Evolutionary conservation across 2,797 vertebrate genomes (phyloP).

Genomic region (Varecia variegata): DNA sequence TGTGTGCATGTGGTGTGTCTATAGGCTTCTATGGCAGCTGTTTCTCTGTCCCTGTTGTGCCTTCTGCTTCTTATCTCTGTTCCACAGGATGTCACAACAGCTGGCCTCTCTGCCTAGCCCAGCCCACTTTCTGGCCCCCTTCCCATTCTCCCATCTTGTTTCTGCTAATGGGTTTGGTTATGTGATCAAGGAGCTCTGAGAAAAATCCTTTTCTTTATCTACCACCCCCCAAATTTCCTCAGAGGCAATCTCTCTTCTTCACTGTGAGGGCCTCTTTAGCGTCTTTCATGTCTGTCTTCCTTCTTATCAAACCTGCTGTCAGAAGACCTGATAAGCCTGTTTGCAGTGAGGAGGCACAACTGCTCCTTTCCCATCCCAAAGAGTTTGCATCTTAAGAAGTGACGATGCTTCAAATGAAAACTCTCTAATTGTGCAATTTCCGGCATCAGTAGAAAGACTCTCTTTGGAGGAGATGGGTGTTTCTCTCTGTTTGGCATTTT

Average conservation of each 20-base stretch:
- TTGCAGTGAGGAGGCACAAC: neutral
- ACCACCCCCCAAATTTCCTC: neutral
- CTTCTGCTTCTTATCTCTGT: neutral
- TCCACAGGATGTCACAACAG: neutral
- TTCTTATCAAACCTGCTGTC: neutral
- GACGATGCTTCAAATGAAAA: neutral
- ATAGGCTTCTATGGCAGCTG: fast-evolving
- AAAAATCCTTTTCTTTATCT: neutral
- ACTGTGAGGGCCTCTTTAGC: neutral
- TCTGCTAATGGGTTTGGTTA: neutral
- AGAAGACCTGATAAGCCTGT: neutral
- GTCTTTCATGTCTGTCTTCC: neutral
- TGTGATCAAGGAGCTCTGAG: neutral
- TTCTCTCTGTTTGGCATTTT: neutral
- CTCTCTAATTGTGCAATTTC: neutral
- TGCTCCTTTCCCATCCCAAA: neutral
- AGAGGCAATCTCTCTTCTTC: neutral
- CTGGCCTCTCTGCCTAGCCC: neutral
- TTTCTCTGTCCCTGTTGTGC: neutral
- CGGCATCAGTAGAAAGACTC: neutral
- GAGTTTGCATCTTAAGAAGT: neutral
- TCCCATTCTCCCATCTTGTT: neutral
- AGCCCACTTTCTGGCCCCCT: neutral
- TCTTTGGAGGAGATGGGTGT: neutral
- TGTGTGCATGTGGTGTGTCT: too few species aligned